A percentile compares a stretch with the other conserved stretches of the same genome.
Evolutionary conservation across 2,113 vertebrate species (phyloP).

Genomic region (Eretmochelys imbricata): DNA sequence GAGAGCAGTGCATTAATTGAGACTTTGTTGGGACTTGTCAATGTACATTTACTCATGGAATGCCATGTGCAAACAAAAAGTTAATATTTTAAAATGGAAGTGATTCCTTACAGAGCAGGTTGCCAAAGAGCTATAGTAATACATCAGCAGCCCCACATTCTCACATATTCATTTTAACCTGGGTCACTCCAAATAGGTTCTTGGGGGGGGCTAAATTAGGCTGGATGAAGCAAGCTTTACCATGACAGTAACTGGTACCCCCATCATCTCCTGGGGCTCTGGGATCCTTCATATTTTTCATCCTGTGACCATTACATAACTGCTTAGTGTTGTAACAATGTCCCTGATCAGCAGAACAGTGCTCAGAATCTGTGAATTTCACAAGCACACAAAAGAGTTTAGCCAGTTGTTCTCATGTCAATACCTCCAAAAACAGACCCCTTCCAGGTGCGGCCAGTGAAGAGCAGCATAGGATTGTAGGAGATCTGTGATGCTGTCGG

Average conservation of each 20-base stretch:
- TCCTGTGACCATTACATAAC: too few species aligned
- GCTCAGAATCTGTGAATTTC: too few species aligned
- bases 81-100: too few species aligned
- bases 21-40: not conserved
- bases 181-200: too few species aligned
- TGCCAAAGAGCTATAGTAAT: too few species aligned
- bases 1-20: not conserved
- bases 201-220: too few species aligned
- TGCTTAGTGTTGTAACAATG: too few species aligned
- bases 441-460: conserved; percentile 84
- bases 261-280: not conserved
- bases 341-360: too few species aligned
- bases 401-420: not conserved
- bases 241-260: not conserved
- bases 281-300: too few species aligned
- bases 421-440: conserved; percentile 87
- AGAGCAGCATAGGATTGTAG: conserved; percentile 76
- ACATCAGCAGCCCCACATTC: too few species aligned
- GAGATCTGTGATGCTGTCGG: conserved; percentile 73
- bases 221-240: not conserved
- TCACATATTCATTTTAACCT: too few species aligned
- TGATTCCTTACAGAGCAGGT: too few species aligned
- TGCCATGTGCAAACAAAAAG: not conserved
- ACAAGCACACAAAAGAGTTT: not conserved
- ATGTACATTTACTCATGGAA: not conserved